Base-by-base conservation (phyloP, 2,888 invertebrate species). In the Archips crataeganus region DNA sequence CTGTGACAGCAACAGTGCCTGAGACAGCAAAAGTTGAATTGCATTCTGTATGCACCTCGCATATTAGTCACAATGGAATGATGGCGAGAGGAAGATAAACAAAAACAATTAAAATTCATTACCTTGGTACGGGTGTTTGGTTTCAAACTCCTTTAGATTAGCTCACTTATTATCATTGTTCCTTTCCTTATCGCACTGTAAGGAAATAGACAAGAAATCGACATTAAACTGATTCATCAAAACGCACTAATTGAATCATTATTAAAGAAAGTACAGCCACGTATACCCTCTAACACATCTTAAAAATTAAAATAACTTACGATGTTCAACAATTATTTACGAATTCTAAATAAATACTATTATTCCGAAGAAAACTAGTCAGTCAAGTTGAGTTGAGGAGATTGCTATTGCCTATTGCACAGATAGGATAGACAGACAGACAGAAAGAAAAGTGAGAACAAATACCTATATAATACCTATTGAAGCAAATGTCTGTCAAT, bases 141-240 rank as follows among this genome's bases (percentile, higher is more conserved):
- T 76, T 76, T 76, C 74, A 75, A 77, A 82, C 79, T 81, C 77
- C 79, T 80, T 80, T 82, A 86, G 90, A 88, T 89, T 91, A 92
- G 85, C 87, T 89, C 87, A 90, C 88, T 89, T 87, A 90, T 90
- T 89, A 91, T 88, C 90, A 84, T 81, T 85, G 81, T 67, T 67
- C 67, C 71, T 72, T 82, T 85, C 85, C 91, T 91, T 92, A 92
- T 91, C 93, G 87, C 84, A 85, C 85, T 89, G 86, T 81, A 90
- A 91, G 86, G 88, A 90, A 93, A 89, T 84, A 85, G 83, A 85
- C 87, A 86, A 81, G 81, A 81, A 88, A 85, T 85, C 84, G 80
- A 76, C 85, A 75, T 76, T 71, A 69, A 61, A 86, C 82, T 84
- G 83, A 84, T 85, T 85, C 84, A 84, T 84, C 84, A 81, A 75